Base-by-base conservation (phyloP, 2,797 vertebrate genomes). In the Pempheris klunzingeri region DNA sequence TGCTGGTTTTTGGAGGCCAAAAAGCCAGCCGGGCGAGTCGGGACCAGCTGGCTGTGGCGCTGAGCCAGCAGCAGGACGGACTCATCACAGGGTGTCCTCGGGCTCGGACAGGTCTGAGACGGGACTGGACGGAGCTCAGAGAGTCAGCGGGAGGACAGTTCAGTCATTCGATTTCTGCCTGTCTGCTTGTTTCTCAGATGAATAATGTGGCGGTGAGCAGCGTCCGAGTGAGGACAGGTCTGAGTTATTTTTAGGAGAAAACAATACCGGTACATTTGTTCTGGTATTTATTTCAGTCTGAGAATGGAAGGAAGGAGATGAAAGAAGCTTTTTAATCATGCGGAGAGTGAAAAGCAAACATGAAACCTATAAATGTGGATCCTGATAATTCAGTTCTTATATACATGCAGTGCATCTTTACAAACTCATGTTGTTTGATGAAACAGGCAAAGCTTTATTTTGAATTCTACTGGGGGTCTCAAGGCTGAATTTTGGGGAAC, bases 231-330 rank as follows among this genome's bases (percentile, higher is more conserved):
- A 58, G 20, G 38, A 58, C 36, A 7, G 47, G 39, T 57, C 46
- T 8, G 47, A 66, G 54, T 62, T 81, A 88, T 81, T 82, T 88
- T 75, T 74, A 72, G 77, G 63, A 22, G 70, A 60, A 84, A 64
- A 67, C 15, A 28, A 71, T 41, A 70, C 62, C 28, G 2, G 36
- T 4, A 18, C n/a, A 34, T 66, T 61, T 30, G 43, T 50, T 76
- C 52, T 39, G 43, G 14, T 55, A 38, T 83, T 77, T 3, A 52
- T 62, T 68, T 71, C 76, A 66, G 72, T 64, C 12, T n/a, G 15
- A 57, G 62, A 57, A 69, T 76, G 17, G 26, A 52, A 24, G n/a
- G 20, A 67, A 67, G 2, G 7, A n/a, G 32, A 54, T 11, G 2
- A 18, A 30, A 14, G n/a, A 64, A 17, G 14, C 32, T 5, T 32